Base-by-base conservation (phyloP, 2,113 vertebrate genomes). In the Anhinga rufa region DNA sequence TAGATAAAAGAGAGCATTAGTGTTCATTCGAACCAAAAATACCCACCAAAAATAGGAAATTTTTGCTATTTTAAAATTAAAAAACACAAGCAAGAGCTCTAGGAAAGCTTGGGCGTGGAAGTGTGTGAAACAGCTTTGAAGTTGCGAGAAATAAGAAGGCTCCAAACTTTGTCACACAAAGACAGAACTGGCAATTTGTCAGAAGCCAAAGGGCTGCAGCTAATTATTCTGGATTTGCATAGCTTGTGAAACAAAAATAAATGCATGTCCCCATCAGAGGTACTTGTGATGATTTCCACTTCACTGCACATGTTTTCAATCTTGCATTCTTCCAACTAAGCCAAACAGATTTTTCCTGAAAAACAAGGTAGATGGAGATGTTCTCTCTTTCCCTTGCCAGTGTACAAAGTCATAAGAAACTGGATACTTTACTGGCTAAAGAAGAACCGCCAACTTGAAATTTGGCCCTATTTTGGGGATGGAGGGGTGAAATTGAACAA, bases 211-310 rank as follows among this genome's bases (percentile, higher is more conserved):
- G 94, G 82, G 87, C 71, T 95, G 91, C 78, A 97, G 94, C 82
- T 93, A 96, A 95, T 95, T 96, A 97, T 91, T 95, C 76, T 51
- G 68, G 55, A 91, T 97, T 88, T 96, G 84, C 93, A 92, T 95
- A 95, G 79, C 91, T 93, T 64, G 82, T 83, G 89, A 94, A 97
- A 96, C 71, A 90, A 94, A 94, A 95, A 93, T 90, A 96, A 95
- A 95, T 86, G 84, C 79, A 68, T 81, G 92, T 87, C 92, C 77
- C 42, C 70, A 80, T 92, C 75, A 93, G 94, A 95, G 82, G 92
- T 85, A 91, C 86, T 95, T 92, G 80, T 85, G 95, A 94, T 48
- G 70, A 91, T 93, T 96, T 97, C 68, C 87, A 92, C 79, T 95
- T 90, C 87, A 81, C 58, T 88, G 89, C 88, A 95, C 75, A 54